Evolutionary conservation across 2,888 invertebrate genomes (phyloP), one percentile per base, ranked within the genome.

Genomic region (Lutraria lutraria): DNA sequence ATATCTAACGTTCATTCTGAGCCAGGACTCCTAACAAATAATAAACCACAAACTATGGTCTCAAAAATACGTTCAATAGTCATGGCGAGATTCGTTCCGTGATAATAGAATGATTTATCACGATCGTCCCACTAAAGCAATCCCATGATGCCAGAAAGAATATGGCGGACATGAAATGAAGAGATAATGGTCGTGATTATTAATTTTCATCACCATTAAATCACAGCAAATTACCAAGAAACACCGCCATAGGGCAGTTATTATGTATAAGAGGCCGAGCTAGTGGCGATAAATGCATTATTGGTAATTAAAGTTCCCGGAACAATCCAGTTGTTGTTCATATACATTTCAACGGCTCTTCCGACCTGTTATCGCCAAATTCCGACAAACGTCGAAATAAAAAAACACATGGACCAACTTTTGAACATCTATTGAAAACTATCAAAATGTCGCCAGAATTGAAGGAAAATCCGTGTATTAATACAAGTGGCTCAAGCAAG

Each of bases 171-270:
- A 88, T 91, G 88, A 87, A 90, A 89, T 89, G 72, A 83, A n/a
- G 85, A 76, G 90, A 87, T 92, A 89, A 92, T 89, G 83, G 86
- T 79, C 82, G 87, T 88, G 86, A 90, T 91, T 92, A 92, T 92
- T 92, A 92, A 92, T 92, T 90, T 92, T 90, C 92, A 92, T 90
- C 90, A 92, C 88, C 88, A 92, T 90, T 89, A 90, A 90, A 88
- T 89, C 91, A 84, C 19, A 68, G 89, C 88, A 91, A 91, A 91
- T 89, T 88, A 87, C 88, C 86, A 79, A 43, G 89, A 88, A 89
- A 88, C 88, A 91, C 85, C 56, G 85, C 84, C 85, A 88, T 10
- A 72, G 72, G 88, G 91, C 52, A 68, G 53, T 52, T 81, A 81
- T 81, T 54, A 85, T 43, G 53, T 81, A 68, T 81, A 29, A 86